A percentile compares a stretch with the other conserved stretches of the same genome.
Evolutionary conservation across 1,140 invertebrate genomes (phyloP).

Genomic region (Eurosta solidaginis): DNA sequence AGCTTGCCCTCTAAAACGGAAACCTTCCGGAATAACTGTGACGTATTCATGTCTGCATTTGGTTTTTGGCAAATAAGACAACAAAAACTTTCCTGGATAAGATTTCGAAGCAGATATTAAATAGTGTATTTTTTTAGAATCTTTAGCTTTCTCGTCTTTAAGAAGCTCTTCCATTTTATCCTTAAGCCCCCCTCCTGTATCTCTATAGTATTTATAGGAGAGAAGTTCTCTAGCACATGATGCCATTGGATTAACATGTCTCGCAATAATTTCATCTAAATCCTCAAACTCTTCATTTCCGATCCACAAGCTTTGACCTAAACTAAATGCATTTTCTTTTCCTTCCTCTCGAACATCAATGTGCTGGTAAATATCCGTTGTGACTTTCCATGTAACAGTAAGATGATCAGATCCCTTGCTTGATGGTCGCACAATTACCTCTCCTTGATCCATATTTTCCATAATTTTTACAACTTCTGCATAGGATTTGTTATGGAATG

Average conservation of each 20-base stretch:
- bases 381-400: conserved; percentile 98
- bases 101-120: conserved; percentile 84
- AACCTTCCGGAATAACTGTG: conserved; percentile 89
- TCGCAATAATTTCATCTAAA: conserved; percentile 97
- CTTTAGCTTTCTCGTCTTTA: conserved; percentile 83
- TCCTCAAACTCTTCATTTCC: conserved; percentile 94
- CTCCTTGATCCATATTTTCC: conserved; percentile 91
- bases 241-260: conserved; percentile 96
- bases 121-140: conserved; percentile 89
- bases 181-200: conserved; percentile 71
- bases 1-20: conserved; percentile 85
- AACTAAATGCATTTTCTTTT: conserved; percentile 95
- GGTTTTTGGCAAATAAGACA: conserved; percentile 89
- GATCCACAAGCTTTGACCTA: conserved; percentile 86
- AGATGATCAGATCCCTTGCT: conserved; percentile 95
- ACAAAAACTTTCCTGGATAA: conserved; percentile 92
- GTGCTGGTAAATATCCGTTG: conserved; percentile 92
- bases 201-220: conserved; percentile 88
- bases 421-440: conserved; percentile 94
- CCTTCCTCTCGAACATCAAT: conserved; percentile 95
- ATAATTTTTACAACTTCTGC: conserved; percentile 90
- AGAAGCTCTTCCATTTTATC: conserved; percentile 88
- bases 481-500: conserved; percentile 96
- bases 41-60: conserved; percentile 90
- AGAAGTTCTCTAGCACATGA: conserved; percentile 87